Evolutionary conservation across 2,797 vertebrate genomes (phyloP).

Genomic region (Anguilla anguilla): DNA sequence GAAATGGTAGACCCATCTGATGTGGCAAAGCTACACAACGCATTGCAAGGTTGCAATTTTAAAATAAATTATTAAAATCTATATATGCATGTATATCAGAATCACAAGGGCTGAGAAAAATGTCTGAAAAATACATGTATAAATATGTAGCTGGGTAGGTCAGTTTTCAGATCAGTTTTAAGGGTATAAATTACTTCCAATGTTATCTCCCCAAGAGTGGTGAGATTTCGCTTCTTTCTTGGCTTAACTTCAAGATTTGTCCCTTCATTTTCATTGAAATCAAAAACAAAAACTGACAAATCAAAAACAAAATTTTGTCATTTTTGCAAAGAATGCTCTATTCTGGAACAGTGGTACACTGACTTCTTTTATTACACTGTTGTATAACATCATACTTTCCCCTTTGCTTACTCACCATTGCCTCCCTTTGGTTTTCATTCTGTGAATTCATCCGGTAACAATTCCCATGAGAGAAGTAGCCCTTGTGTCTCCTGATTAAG

Average conservation of each 20-base stretch:
- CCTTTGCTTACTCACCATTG: not conserved
- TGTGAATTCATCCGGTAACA: not conserved
- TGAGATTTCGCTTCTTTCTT: not conserved
- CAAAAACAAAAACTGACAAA: not conserved
- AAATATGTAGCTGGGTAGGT: not conserved
- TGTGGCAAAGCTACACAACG: too few species aligned
- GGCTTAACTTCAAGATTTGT: not conserved
- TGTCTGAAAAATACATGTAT: too few species aligned
- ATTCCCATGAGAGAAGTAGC: not conserved
- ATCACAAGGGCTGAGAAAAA: too few species aligned
- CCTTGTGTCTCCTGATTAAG: constrained; percentile 6
- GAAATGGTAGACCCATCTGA: too few species aligned
- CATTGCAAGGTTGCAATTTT: too few species aligned
- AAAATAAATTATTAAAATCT: too few species aligned
- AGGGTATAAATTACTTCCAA: constrained; percentile 20
- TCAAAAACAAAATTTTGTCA: not conserved
- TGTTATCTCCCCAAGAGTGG: not conserved
- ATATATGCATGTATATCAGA: too few species aligned
- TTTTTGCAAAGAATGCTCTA: not conserved
- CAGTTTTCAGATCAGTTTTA: not conserved
- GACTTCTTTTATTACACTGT: not conserved
- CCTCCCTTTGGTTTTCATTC: not conserved
- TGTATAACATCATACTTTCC: not conserved
- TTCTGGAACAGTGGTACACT: not conserved
- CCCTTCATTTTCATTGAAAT: not conserved